Base-by-base conservation (phyloP, 2,888 invertebrate genomes). In the Rhagophthalmus giganteus region DNA sequence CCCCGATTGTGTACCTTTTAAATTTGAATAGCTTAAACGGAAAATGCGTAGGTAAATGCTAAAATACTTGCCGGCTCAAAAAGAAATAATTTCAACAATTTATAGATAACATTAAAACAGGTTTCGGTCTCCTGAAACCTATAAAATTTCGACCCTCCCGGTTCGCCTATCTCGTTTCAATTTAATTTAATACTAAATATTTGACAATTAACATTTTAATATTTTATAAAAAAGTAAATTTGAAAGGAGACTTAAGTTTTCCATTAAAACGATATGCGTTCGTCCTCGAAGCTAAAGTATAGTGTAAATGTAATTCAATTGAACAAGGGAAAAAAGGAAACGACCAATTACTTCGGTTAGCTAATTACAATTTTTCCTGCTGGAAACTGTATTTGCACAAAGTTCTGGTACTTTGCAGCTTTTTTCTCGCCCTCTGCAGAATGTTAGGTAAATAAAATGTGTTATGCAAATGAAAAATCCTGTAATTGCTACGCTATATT, bases 291-390 rank as follows among this genome's bases (percentile, higher is more conserved):
- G 56, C 47, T 57, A 33, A 58, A 60, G n/a, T n/a, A 58, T 60
- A 60, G 60, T 60, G 55, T 50, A 54, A 51, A 57, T 55, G 56
- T 61, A 61, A 61, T 61, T 61, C 56, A 61, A 61, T 61, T 48
- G 59, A 58, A 58, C 56, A 35, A 30, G 28, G 28, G 46, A 55
- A 52, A n/a, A 56, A 59, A 54, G 59, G 59, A 59, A 59, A 59
- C 59, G 57, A 55, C 56, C 61, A 61, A 61, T 59, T 59, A 61
- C 59, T 59, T 58, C 56, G 60, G 59, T 58, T 61, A 61, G 61
- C 58, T 61, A 61, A 61, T 61, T 61, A 56, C 59, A 57, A 58
- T 56, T 57, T n/a, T 58, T 46, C 57, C 42, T 38, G 30, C 41
- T 44, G 44, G 44, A 44, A 44, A 28, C 40, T 20, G 35, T 28